Evolutionary conservation across 2,113 vertebrate genomes (phyloP).

Genomic region (Cyphomyrus discorhynchus): DNA sequence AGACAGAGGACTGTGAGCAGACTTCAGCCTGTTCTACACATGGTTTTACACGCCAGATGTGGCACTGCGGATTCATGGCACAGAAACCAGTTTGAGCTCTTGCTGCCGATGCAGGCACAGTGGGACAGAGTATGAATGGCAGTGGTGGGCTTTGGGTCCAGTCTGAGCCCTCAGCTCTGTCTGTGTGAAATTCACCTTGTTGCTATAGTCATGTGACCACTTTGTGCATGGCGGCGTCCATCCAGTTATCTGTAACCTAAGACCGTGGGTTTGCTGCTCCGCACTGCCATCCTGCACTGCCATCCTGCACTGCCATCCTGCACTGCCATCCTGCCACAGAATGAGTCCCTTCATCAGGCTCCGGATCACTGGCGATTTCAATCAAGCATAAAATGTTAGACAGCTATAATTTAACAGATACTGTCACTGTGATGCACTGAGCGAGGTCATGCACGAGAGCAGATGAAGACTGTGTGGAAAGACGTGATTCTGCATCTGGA

Average conservation of each 20-base stretch:
- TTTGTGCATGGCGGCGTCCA: background rate
- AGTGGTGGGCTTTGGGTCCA: background rate
- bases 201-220: background rate
- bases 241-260: background rate
- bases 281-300: background rate
- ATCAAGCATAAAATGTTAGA: background rate
- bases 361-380: background rate
- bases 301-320: too few species aligned
- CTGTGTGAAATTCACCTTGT: background rate
- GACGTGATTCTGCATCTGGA: background rate
- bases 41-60: background rate
- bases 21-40: background rate
- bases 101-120: background rate
- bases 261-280: background rate
- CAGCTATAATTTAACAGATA: background rate
- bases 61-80: background rate
- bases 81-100: background rate
- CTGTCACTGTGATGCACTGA: background rate
- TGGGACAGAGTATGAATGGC: background rate
- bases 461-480: background rate
- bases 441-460: background rate
- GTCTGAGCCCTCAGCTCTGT: background rate
- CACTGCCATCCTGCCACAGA: background rate
- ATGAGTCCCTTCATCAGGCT: background rate
- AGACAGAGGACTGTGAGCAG: background rate